Percentiles rank a stretch among this genome's conserved stretches.
Evolutionary conservation across 2,888 invertebrate genomes (phyloP).

Genomic region (Sussaba pulchella): DNA sequence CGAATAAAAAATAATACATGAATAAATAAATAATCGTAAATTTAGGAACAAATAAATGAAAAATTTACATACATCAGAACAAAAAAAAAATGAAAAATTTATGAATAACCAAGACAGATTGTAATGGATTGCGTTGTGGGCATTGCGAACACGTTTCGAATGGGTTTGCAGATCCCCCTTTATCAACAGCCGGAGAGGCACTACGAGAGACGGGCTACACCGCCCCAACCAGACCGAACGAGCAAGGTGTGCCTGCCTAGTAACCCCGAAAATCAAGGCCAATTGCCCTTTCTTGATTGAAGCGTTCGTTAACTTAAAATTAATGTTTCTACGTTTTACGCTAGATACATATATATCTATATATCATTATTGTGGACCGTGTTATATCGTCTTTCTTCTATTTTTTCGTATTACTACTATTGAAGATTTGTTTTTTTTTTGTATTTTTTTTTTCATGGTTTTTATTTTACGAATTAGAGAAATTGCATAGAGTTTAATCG

Average conservation of each 20-base stretch:
- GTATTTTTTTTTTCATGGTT: conserved; percentile 27
- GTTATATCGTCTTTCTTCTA: conserved; percentile 51
- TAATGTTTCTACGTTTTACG: conserved; percentile 81
- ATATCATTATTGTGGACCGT: conserved; percentile 64
- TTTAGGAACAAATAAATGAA: conserved; percentile 50
- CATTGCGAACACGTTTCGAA: conserved; percentile 84
- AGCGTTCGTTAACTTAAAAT: conserved; percentile 84
- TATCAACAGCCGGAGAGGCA: conserved; percentile 87
- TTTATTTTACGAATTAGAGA: conserved; percentile 46
- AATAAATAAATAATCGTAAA: background rate
- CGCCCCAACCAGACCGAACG: conserved; percentile 84
- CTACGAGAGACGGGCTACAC: conserved; percentile 84
- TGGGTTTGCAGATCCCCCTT: conserved; percentile 87
- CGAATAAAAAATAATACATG: conserved; percentile 58
- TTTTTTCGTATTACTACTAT: conserved; percentile 33
- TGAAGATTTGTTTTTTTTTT: conserved; percentile 37
- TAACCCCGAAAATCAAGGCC: conserved; percentile 82
- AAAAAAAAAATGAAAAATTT: conserved; percentile 62
- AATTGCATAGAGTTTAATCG: conserved; percentile 64
- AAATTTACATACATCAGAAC: conserved; percentile 35
- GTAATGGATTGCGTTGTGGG: conserved; percentile 79
- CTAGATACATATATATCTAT: conserved; percentile 72
- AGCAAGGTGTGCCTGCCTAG: conserved; percentile 84
- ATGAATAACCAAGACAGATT: conserved; percentile 63
- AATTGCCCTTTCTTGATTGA: conserved; percentile 82